A percentile compares a stretch with the other conserved stretches of the same genome.
Evolutionary conservation across 2,113 vertebrate species (phyloP).

Genomic region (Pterocles gutturalis): DNA sequence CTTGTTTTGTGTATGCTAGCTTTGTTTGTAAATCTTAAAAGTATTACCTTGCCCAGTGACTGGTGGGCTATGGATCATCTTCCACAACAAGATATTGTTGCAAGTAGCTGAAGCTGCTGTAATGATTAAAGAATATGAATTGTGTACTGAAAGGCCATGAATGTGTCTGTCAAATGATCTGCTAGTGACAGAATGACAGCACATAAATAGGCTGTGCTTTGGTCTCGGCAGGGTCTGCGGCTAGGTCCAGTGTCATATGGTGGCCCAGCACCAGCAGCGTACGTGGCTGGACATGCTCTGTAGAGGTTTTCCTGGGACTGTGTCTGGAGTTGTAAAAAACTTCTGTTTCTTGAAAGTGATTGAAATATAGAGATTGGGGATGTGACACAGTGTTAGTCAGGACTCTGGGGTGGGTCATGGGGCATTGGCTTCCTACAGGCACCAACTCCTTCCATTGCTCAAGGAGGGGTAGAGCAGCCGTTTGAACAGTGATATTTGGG

Average conservation of each 20-base stretch:
- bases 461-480: neutral
- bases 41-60: neutral
- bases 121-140: neutral
- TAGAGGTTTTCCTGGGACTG: neutral
- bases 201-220: accelerated
- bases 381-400: neutral
- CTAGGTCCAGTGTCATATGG: accelerated
- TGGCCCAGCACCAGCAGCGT: accelerated
- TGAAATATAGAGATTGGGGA: neutral
- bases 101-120: neutral
- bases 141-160: neutral
- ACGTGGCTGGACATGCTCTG: accelerated
- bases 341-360: neutral
- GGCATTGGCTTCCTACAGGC: neutral
- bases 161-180: neutral
- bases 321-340: neutral
- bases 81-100: neutral
- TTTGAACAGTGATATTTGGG: neutral
- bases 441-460: neutral
- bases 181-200: neutral
- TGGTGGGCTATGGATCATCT: neutral
- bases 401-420: accelerated
- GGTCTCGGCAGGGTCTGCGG: neutral
- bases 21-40: neutral
- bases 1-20: neutral